Percentiles rank a stretch among this genome's conserved stretches.
These are phyloP conservation scores for Tetranychus truncatus DNA, from an alignment of 2,888 invertebrate genomes.

Conservation along the genomic window DNA sequence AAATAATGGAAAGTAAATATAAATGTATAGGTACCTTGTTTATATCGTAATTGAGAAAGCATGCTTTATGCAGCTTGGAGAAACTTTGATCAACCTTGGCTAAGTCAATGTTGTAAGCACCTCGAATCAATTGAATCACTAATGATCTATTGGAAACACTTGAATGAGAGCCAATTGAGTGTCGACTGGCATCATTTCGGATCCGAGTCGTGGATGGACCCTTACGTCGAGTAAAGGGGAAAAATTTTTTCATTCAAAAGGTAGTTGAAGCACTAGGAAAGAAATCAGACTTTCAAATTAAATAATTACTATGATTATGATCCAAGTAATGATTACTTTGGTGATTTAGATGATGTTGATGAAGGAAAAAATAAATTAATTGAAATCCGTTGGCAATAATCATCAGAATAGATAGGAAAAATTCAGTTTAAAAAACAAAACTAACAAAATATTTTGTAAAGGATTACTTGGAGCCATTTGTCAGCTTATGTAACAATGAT, in stretches of 20 bases:
- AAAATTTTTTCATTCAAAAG: background rate
- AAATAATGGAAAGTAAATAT: no score
- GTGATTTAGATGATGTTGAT: no score
- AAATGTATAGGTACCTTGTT: constrained; percentile 11
- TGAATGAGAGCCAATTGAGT: background rate
- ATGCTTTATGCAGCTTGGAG: constrained; percentile 22
- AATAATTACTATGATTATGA: background rate
- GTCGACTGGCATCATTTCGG: background rate
- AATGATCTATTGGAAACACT: background rate
- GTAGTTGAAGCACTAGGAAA: background rate
- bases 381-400: no score
- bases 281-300: background rate
- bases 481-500: no score
- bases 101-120: constrained; percentile 22
- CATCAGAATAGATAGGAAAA: no score
- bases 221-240: background rate
- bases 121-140: constrained; percentile 20
- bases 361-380: no score
- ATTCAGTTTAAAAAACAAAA: no score
- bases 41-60: constrained; percentile 19
- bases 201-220: background rate
- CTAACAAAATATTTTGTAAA: no score
- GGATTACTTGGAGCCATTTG: no score
- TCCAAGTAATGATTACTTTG: background rate
- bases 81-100: constrained; percentile 20